Percentiles rank a stretch among this genome's conserved stretches.
Evolutionary conservation across 1,140 invertebrate genomes (phyloP).

Genomic region (Bombus consobrinus): DNA sequence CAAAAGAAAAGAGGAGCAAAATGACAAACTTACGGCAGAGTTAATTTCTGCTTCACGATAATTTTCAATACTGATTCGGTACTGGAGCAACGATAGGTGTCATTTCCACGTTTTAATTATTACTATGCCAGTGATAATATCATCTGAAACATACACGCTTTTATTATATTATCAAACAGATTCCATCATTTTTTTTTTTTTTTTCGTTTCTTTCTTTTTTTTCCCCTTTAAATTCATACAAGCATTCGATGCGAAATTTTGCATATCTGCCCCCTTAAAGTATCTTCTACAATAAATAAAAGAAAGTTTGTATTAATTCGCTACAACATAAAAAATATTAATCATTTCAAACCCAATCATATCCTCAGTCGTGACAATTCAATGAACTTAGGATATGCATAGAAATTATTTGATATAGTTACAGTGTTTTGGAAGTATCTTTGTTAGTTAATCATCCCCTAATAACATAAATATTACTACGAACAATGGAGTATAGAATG

Average conservation of each 20-base stretch:
- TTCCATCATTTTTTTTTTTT: neutral
- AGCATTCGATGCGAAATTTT: constrained; percentile 46
- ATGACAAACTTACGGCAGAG: neutral
- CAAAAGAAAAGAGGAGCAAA: neutral
- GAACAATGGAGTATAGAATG: constrained; percentile 42
- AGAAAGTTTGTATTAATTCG: constrained; percentile 26
- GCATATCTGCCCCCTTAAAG: constrained; percentile 30
- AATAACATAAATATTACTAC: constrained; percentile 43
- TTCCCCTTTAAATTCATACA: constrained; percentile 13
- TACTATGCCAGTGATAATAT: constrained; percentile 36
- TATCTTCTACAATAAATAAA: constrained; percentile 47
- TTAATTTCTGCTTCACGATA: constrained; percentile 12
- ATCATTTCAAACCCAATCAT: constrained; percentile 18
- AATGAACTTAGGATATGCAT: constrained; percentile 49
- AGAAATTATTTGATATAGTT: constrained; percentile 58
- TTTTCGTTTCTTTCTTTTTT: neutral
- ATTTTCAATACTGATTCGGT: constrained; percentile 49
- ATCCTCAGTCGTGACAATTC: constrained; percentile 19
- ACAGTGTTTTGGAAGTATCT: constrained; percentile 43
- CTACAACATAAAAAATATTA: constrained; percentile 33
- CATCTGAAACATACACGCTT: constrained; percentile 47
- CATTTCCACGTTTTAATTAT: constrained; percentile 53
- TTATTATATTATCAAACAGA: constrained; percentile 24
- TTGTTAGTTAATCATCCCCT: constrained; percentile 36
- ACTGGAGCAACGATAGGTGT: constrained; percentile 47